Conservation (phyloP, 2,888 invertebrate species). For the Corbicula japonica region DNA sequence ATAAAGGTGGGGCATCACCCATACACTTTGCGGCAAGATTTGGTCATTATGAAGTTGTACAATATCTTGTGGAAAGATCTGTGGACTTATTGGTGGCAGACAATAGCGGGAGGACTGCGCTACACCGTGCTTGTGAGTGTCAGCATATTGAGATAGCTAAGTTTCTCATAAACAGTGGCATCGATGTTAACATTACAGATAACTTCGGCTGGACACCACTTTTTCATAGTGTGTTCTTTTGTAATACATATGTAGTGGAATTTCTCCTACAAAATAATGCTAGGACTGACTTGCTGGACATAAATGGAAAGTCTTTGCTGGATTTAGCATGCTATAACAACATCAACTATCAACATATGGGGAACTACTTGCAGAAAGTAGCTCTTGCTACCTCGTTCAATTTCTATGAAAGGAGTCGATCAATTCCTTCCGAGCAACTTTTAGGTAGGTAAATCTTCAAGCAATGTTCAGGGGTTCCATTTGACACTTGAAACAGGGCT, state of each 20-base stretch:
- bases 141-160: constrained; percentile 40
- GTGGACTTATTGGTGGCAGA: constrained; percentile 47
- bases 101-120: constrained; percentile 47
- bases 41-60: constrained; percentile 46
- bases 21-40: constrained; percentile 54
- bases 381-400: constrained; percentile 48
- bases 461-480: too few species aligned
- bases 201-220: constrained; percentile 59
- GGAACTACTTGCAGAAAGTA: constrained; percentile 34
- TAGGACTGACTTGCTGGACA: constrained; percentile 30
- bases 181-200: constrained; percentile 50
- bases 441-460: too few species aligned
- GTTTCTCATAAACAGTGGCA: constrained; percentile 44
- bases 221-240: constrained; percentile 60
- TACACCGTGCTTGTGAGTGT: constrained; percentile 59
- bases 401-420: constrained; percentile 49
- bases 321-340: constrained; percentile 45
- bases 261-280: constrained; percentile 52
- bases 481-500: too few species aligned
- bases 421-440: constrained; percentile 48
- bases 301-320: constrained; percentile 37
- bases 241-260: constrained; percentile 41
- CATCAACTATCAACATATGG: constrained; percentile 10
- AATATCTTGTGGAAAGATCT: constrained; percentile 42
- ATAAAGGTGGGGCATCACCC: constrained; percentile 49